phyloP scores from a whole-genome alignment of 2,797 vertebrate genomes.

The Trichosurus vulpecula region DNA sequence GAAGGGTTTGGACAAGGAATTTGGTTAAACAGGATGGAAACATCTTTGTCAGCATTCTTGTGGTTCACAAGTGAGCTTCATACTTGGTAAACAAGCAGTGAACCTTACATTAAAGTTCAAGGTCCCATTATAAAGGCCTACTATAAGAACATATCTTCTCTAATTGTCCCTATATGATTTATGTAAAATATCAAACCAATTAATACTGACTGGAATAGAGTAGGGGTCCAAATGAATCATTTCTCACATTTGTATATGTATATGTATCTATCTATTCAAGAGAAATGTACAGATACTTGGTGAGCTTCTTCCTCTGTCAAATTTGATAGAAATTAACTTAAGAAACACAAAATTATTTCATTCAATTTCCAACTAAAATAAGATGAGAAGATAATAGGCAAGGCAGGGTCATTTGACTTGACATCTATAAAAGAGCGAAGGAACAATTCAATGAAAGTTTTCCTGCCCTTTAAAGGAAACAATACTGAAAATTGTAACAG shows the following conservation, averaged over 20 bases:
- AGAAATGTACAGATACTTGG: slow-evolving; percentile 36
- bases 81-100: neutral
- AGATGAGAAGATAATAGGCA: slow-evolving; percentile 24
- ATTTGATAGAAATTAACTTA: slow-evolving; percentile 67
- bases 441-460: neutral
- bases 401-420: neutral
- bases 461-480: neutral
- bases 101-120: neutral
- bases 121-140: neutral
- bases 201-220: neutral
- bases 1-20: neutral
- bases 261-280: neutral
- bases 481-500: neutral
- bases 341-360: slow-evolving; percentile 64
- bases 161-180: neutral
- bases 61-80: neutral
- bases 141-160: neutral
- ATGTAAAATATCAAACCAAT: neutral
- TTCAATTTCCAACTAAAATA: slow-evolving; percentile 40
- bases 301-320: slow-evolving; percentile 62
- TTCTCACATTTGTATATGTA: neutral
- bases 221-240: neutral
- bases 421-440: neutral
- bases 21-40: neutral
- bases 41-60: neutral